phyloP scores from a whole-genome alignment of 2,797 vertebrate genomes.

The Brachyalestes nurse region DNA sequence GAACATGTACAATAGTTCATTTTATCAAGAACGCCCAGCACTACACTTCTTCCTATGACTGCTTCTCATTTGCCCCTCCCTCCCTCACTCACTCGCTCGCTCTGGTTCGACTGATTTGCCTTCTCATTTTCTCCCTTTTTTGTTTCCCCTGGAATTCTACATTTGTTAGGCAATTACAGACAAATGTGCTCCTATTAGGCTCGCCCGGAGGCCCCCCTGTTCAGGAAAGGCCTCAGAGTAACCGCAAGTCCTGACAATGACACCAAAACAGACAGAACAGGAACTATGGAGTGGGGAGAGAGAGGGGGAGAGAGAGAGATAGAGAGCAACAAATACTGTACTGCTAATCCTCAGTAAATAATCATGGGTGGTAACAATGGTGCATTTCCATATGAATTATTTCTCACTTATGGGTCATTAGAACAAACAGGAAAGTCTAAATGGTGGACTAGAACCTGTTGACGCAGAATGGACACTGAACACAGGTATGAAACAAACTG shows the following conservation, averaged over 20 bases:
- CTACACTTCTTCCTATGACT: neutral
- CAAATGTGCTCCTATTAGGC: slow-evolving; percentile 70
- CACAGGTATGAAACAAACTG: neutral
- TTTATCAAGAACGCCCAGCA: neutral
- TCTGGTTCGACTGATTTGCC: slow-evolving; percentile 44
- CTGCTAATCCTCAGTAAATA: too few species aligned
- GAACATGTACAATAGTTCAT: too few species aligned
- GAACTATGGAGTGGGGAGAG: neutral
- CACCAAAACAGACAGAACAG: slow-evolving; percentile 33
- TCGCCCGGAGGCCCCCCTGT: slow-evolving; percentile 59
- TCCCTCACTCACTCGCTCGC: neutral
- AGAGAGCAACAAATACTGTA: neutral
- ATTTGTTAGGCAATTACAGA: slow-evolving; percentile 78
- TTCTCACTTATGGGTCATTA: neutral
- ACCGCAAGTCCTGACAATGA: slow-evolving; percentile 30
- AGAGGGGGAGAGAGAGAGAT: neutral
- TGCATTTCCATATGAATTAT: neutral
- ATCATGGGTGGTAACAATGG: neutral
- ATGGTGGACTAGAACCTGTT: too few species aligned
- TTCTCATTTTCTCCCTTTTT: slow-evolving; percentile 39
- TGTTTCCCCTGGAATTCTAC: slow-evolving; percentile 59
- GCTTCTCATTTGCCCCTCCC: slow-evolving; percentile 12
- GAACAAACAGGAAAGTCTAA: too few species aligned
- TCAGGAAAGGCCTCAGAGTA: slow-evolving; percentile 60
- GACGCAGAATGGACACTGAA: too few species aligned